These are phyloP conservation scores for Leucophenga maculata DNA, from an alignment of 2,888 invertebrate genomes.

Conservation along the genomic window DNA sequence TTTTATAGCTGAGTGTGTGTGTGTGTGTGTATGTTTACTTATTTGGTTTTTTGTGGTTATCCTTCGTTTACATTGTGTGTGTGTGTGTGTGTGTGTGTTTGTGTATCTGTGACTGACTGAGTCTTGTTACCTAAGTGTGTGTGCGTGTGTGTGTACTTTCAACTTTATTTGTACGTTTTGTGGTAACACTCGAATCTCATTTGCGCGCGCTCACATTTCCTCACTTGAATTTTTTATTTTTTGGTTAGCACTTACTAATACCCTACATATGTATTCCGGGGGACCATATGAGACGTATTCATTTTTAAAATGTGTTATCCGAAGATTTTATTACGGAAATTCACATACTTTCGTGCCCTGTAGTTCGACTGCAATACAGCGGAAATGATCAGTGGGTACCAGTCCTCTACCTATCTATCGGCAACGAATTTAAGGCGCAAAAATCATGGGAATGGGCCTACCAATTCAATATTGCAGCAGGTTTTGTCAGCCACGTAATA, in stretches of 20 bases:
- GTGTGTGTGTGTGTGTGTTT: constrained; percentile 31
- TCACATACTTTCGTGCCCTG: no score
- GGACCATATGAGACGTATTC: no score
- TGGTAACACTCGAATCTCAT: constrained; percentile 26
- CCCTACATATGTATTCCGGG: constrained; percentile 48
- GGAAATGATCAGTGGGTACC: no score
- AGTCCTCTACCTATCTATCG: no score
- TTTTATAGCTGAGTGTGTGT: constrained; percentile 24
- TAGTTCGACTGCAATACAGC: no score
- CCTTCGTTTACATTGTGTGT: constrained; percentile 62
- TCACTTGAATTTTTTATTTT: neutral
- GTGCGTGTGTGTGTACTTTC: constrained; percentile 20
- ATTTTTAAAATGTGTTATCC: no score
- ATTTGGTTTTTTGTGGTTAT: constrained; percentile 57
- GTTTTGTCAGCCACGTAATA: no score
- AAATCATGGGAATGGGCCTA: no score
- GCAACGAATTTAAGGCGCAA: no score
- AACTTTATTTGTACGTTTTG: constrained; percentile 37
- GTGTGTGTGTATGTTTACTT: constrained; percentile 41
- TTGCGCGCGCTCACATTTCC: neutral
- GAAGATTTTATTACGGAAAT: no score
- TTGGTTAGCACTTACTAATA: constrained; percentile 47
- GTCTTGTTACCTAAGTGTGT: constrained; percentile 25
- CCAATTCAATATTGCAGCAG: no score
- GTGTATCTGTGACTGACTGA: neutral